Conservation (phyloP, 2,888 invertebrate genomes). For the Trissoscelio sp. region DNA sequence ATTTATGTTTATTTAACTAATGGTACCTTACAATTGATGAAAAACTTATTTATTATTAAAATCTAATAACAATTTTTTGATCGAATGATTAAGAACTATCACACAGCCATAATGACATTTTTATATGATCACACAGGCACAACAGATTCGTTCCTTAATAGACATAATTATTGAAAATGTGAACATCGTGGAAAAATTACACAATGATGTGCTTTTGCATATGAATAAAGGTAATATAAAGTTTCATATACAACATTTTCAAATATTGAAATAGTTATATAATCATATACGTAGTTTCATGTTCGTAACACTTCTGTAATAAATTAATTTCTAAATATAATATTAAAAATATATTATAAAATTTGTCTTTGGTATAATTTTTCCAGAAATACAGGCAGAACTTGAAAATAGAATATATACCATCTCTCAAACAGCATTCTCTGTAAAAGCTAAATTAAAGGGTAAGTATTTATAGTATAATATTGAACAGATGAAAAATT, state of each 20-base stretch:
- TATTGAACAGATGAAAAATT: background rate
- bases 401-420: conserved; percentile 85
- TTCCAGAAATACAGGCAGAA: conserved; percentile 86
- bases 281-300: too few species aligned
- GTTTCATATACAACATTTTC: too few species aligned
- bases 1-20: background rate
- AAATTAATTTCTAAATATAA: too few species aligned
- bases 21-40: too few species aligned
- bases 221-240: conserved; percentile 79
- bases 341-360: too few species aligned
- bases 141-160: conserved; percentile 80
- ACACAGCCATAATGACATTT: conserved; percentile 45
- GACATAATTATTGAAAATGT: conserved; percentile 80
- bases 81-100: conserved; percentile 4
- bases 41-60: background rate
- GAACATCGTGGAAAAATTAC: conserved; percentile 81
- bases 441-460: conserved; percentile 85
- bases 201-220: conserved; percentile 83
- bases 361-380: too few species aligned
- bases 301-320: too few species aligned
- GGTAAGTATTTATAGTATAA: conserved; percentile 75
- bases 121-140: conserved; percentile 76
- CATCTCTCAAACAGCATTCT: conserved; percentile 84
- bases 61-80: background rate
- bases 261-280: too few species aligned